Evolutionary conservation across 2,113 vertebrate species (phyloP).

Genomic region (Rana temporaria): DNA sequence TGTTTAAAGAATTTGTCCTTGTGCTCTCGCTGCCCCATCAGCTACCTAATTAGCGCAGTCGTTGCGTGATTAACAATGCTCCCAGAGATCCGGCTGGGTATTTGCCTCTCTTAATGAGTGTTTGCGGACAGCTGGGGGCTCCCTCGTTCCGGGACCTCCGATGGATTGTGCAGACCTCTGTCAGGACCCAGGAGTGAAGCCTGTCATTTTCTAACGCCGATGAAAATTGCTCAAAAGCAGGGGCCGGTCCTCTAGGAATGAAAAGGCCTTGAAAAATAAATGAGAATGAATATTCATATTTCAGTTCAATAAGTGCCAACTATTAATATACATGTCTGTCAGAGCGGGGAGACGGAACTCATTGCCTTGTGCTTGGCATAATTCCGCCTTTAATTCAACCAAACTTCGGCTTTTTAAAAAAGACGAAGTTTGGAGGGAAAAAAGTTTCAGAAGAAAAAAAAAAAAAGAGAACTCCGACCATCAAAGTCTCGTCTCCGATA

Average conservation of each 20-base stretch:
- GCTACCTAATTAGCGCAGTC: constrained; percentile 99
- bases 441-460: background rate
- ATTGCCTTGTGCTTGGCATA: constrained; percentile 83
- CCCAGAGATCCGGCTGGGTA: constrained; percentile 98
- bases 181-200: constrained; percentile 97
- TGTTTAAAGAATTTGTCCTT: constrained; percentile 99
- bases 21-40: constrained; percentile 99
- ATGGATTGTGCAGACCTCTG: constrained; percentile 93
- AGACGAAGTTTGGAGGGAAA: background rate
- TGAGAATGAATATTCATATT: constrained; percentile 99
- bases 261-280: constrained; percentile 98
- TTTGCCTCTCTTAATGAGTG: constrained; percentile 99
- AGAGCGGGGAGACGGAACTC: constrained; percentile 82
- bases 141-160: constrained; percentile 89
- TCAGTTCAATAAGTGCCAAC: constrained; percentile 92
- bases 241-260: constrained; percentile 85
- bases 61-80: constrained; percentile 99
- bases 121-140: constrained; percentile 99
- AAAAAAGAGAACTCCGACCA: background rate
- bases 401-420: no score
- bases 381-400: constrained; percentile 75
- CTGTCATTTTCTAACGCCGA: constrained; percentile 97
- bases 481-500: no score
- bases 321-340: constrained; percentile 99
- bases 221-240: constrained; percentile 92